Evolutionary conservation across 2,888 invertebrate genomes (phyloP).

Genomic region (Phytoseiulus persimilis): DNA sequence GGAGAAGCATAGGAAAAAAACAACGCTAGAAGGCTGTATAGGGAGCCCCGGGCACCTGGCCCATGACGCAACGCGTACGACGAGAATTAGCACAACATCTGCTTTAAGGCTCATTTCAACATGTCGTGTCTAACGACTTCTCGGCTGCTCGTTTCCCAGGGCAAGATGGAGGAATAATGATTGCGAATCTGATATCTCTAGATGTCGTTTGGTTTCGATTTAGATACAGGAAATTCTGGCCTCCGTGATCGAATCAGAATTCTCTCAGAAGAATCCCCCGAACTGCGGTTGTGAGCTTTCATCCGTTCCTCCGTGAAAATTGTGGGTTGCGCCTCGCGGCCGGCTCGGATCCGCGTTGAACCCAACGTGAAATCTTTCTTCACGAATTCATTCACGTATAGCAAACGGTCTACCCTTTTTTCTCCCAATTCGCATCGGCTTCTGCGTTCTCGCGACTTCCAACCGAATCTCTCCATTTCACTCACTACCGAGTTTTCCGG

Average conservation of each 20-base stretch:
- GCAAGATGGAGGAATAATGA: not conserved
- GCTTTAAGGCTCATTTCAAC: not conserved
- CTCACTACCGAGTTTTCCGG: too few species aligned
- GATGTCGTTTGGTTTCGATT: not conserved
- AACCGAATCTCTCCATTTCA: too few species aligned
- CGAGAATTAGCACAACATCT: not conserved
- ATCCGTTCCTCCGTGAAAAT: not conserved
- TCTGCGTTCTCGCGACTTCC: too few species aligned
- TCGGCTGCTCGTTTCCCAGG: not conserved
- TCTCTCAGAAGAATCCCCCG: not conserved
- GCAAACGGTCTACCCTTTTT: too few species aligned
- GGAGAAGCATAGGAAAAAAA: not conserved
- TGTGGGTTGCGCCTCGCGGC: not conserved
- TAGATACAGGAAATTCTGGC: not conserved
- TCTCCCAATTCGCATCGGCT: too few species aligned
- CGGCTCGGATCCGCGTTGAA: not conserved
- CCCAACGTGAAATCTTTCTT: not conserved
- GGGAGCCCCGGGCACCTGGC: slow-evolving; percentile 5
- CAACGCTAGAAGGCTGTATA: not conserved
- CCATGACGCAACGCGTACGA: not conserved
- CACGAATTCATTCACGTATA: too few species aligned
- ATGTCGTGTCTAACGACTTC: not conserved
- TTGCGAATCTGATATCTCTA: not conserved
- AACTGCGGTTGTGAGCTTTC: not conserved
- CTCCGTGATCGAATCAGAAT: not conserved